Percentiles rank a stretch among this genome's conserved stretches.
phyloP scores from a whole-genome alignment of 2,113 vertebrate genomes.

The Bostrychus sinensis region DNA sequence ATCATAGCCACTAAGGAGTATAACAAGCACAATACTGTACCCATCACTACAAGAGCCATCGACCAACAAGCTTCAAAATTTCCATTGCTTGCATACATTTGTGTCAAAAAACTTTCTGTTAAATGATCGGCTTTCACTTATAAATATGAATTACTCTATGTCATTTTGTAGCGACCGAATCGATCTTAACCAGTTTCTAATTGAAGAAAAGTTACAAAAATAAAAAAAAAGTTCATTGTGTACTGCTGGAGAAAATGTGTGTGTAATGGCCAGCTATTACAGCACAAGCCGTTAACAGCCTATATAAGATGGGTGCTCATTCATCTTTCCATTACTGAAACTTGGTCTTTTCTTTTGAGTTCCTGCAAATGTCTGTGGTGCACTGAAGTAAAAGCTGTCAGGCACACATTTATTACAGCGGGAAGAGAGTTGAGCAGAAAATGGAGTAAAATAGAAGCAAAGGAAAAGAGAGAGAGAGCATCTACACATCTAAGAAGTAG shows the following conservation, averaged over 20 bases:
- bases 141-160: background rate
- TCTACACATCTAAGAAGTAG: background rate
- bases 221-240: constrained; percentile 6
- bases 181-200: background rate
- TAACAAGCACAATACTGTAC: too few relatives aligned
- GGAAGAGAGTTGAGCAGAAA: background rate
- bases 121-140: too few relatives aligned
- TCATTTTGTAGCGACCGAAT: background rate
- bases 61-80: background rate
- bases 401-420: constrained; percentile 6
- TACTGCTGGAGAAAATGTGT: background rate
- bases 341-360: constrained; percentile 3
- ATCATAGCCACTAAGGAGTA: background rate
- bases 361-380: constrained; percentile 4
- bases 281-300: background rate
- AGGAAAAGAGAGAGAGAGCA: background rate
- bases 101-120: background rate
- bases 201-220: background rate
- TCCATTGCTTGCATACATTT: background rate
- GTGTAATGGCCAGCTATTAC: constrained; percentile 9
- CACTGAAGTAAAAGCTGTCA: constrained; percentile 7
- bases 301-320: constrained; percentile 9
- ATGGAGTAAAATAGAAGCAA: background rate
- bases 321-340: constrained; percentile 9
- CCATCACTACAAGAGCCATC: background rate